Percentiles rank a stretch among this genome's conserved stretches.
Evolutionary conservation across 2,113 vertebrate species (phyloP).

Genomic region (Crypturellus undulatus): DNA sequence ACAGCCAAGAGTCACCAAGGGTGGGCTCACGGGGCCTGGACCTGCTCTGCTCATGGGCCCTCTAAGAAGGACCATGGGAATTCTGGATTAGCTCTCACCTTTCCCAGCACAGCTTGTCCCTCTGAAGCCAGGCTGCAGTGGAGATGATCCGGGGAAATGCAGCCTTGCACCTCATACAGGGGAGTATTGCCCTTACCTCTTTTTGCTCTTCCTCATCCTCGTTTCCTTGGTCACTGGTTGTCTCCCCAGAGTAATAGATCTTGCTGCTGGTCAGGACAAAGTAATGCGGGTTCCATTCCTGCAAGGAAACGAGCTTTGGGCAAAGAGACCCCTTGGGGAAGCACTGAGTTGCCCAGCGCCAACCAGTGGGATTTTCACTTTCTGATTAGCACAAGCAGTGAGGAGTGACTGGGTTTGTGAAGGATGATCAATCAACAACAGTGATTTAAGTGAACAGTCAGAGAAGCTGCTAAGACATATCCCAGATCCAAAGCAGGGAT

Average conservation of each 20-base stretch:
- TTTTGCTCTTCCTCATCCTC: slow-evolving; percentile 97
- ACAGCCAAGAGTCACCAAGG: fast-evolving
- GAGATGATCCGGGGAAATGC: neutral
- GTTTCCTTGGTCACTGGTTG: slow-evolving; percentile 89
- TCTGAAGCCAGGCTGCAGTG: neutral
- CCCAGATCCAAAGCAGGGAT: neutral
- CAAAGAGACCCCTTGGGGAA: neutral
- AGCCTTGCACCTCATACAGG: neutral
- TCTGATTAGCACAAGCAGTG: neutral
- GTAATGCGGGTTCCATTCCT: slow-evolving; percentile 99
- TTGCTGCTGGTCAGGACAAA: slow-evolving; percentile 98
- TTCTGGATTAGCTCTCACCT: neutral
- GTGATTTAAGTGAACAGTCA: neutral
- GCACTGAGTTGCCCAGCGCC: neutral
- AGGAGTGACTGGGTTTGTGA: fast-evolving
- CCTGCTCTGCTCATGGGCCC: neutral
- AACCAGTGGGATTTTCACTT: neutral
- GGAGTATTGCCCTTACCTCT: slow-evolving; percentile 82
- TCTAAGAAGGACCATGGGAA: neutral
- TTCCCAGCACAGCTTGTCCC: neutral
- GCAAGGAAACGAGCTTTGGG: slow-evolving; percentile 24
- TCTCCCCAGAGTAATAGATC: slow-evolving; percentile 98
- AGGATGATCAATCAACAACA: neutral
- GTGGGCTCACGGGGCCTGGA: neutral
- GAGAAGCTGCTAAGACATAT: neutral